Conservation (phyloP, 2,888 invertebrate species). For the Tenodera sinensis region DNA sequence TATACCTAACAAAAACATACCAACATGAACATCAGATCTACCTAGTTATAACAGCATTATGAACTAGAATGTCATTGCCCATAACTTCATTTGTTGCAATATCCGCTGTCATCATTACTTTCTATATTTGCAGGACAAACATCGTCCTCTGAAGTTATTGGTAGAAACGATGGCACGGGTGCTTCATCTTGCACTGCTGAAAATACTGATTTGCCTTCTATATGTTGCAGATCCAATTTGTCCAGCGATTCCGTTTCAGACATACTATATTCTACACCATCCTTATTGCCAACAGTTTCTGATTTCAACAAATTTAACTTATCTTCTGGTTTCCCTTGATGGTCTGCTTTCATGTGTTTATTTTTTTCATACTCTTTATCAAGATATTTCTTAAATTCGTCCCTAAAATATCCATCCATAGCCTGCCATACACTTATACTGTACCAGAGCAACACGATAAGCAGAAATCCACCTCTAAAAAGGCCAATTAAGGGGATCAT, state of each 20-base stretch:
- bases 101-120: neutral
- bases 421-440: slow-evolving; percentile 64
- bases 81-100: neutral
- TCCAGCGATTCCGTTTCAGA: neutral
- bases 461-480: slow-evolving; percentile 60
- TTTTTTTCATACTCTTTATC: slow-evolving; percentile 42
- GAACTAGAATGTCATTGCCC: no score
- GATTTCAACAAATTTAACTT: neutral
- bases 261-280: neutral
- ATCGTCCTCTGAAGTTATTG: neutral
- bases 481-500: slow-evolving; percentile 25
- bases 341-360: neutral
- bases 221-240: neutral
- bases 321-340: neutral
- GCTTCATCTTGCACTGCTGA: neutral
- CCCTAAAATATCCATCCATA: slow-evolving; percentile 71
- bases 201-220: neutral
- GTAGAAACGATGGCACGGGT: neutral
- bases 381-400: slow-evolving; percentile 62
- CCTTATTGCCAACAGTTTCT: neutral
- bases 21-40: no score
- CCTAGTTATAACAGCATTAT: no score
- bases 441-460: slow-evolving; percentile 70
- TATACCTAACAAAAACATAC: no score
- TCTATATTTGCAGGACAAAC: neutral